A percentile compares a stretch with the other conserved stretches of the same genome.
Conservation (phyloP, 2,113 vertebrate species). For the Elgaria multicarinata region DNA sequence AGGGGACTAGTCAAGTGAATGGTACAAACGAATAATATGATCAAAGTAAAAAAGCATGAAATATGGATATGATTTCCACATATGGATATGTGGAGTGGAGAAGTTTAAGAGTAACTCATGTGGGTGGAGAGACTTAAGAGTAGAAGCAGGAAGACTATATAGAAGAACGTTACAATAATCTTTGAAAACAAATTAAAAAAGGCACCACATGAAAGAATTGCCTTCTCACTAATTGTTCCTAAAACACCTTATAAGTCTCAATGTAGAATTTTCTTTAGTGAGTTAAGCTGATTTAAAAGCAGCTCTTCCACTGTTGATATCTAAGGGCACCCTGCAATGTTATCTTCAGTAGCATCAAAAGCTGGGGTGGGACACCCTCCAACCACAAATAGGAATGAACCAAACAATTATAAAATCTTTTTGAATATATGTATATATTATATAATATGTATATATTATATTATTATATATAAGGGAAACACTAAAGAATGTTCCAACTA, state of each 20-base stretch:
- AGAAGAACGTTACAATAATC: neutral
- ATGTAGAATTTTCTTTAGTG: neutral
- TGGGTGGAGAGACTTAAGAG: neutral
- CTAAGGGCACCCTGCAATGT: neutral
- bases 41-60: neutral
- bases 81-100: neutral
- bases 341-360: neutral
- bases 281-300: neutral
- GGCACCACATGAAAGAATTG: neutral
- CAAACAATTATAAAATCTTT: too few species aligned
- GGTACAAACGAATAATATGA: neutral
- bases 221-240: neutral
- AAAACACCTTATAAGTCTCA: neutral
- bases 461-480: too few species aligned
- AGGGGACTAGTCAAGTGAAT: neutral
- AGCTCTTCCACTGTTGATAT: neutral
- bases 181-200: neutral
- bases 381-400: too few species aligned
- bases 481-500: too few species aligned
- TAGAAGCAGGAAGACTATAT: neutral
- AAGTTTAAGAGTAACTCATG: neutral
- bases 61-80: too few species aligned
- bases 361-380: too few species aligned
- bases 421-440: too few species aligned
- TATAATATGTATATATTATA: too few species aligned